phyloP scores from a whole-genome alignment of 2,797 vertebrate species.

The Tiaroga cobitis region DNA sequence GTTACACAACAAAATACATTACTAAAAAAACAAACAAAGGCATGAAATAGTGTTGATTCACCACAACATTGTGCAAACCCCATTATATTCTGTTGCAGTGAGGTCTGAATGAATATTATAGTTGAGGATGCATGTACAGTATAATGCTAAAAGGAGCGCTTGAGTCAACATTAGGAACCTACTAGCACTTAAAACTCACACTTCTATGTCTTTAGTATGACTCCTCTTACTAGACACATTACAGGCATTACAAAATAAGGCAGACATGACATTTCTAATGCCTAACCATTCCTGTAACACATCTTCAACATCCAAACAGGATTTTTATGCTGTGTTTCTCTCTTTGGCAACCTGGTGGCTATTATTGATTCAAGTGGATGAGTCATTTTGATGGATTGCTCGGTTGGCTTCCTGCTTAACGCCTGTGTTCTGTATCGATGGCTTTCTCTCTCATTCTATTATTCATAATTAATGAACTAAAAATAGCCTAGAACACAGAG shows the following conservation, averaged over 20 bases:
- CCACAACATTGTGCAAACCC: slow-evolving; percentile 30
- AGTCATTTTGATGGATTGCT: slow-evolving; percentile 82
- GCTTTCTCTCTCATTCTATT: slow-evolving; percentile 71
- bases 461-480: slow-evolving; percentile 78
- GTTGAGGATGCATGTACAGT: neutral
- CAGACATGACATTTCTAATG: slow-evolving; percentile 8
- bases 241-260: neutral
- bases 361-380: slow-evolving; percentile 74
- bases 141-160: neutral
- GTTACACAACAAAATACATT: neutral
- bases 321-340: slow-evolving; percentile 50
- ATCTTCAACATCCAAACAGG: neutral
- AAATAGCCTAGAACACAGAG: slow-evolving; percentile 65
- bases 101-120: neutral
- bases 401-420: slow-evolving; percentile 62
- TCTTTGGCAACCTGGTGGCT: slow-evolving; percentile 68
- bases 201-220: neutral
- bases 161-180: neutral
- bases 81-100: neutral
- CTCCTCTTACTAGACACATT: neutral
- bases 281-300: neutral
- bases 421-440: slow-evolving; percentile 68
- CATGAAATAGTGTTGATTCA: slow-evolving; percentile 6
- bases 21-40: slow-evolving; percentile 17
- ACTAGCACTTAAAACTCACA: slow-evolving; percentile 17